Conservation (phyloP, 2,113 vertebrate genomes). For the Scomber japonicus region DNA sequence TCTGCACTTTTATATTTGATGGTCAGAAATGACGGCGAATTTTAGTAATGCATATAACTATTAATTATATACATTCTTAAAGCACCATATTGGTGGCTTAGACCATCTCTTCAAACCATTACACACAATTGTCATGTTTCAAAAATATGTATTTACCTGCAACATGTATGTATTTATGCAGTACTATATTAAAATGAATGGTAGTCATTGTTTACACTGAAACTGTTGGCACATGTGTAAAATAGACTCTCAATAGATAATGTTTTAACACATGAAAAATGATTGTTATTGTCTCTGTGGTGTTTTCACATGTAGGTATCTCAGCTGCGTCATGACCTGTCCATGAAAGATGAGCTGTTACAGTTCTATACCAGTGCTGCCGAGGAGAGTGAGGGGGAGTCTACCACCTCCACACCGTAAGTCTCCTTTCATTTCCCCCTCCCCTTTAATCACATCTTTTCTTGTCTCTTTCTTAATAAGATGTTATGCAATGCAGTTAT, state of each 20-base stretch:
- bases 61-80: background rate
- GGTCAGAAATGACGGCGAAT: background rate
- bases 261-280: no score
- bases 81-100: background rate
- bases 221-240: no score
- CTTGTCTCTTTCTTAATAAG: background rate
- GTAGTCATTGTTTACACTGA: no score
- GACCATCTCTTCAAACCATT: background rate
- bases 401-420: conserved; percentile 92
- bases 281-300: background rate
- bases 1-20: background rate
- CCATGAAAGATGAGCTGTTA: conserved; percentile 98
- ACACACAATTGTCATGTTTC: background rate
- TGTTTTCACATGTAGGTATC: conserved; percentile 87
- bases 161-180: no score
- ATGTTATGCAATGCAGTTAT: background rate
- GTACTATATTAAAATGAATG: no score
- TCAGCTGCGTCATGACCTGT: conserved; percentile 95
- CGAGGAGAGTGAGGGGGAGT: conserved; percentile 95
- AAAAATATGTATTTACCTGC: no score
- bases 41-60: no score
- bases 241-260: no score
- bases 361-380: conserved; percentile 97
- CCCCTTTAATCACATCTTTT: background rate
- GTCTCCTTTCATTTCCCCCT: conserved; percentile 47